Evolutionary conservation across 2,888 invertebrate species (phyloP).

Genomic region (Spodoptera littoralis): DNA sequence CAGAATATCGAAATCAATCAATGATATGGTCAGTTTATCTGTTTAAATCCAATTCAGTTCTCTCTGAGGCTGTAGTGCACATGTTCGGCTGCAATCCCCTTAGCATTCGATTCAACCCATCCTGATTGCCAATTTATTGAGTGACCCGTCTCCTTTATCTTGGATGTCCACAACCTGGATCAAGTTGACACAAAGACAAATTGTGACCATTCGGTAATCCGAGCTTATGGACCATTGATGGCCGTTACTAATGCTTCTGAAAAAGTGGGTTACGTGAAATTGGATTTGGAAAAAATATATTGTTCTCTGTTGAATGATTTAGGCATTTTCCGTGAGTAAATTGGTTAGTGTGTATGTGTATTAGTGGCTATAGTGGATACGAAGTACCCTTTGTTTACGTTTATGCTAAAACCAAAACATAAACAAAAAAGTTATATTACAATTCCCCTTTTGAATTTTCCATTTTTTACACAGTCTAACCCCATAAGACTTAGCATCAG

Average conservation of each 20-base stretch:
- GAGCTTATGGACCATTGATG: conserved; percentile 64
- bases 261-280: conserved; percentile 43
- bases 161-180: conserved; percentile 55
- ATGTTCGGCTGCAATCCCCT: conserved; percentile 38
- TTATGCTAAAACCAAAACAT: too few relatives aligned
- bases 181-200: conserved; percentile 68
- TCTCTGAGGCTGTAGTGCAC: conserved; percentile 19
- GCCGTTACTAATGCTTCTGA: conserved; percentile 55
- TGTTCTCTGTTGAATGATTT: background rate
- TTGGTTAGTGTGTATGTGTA: background rate
- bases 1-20: conserved; percentile 23
- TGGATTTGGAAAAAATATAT: conserved; percentile 25
- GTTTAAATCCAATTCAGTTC: conserved; percentile 40
- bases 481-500: too few relatives aligned
- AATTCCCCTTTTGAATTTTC: too few relatives aligned
- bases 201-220: conserved; percentile 66
- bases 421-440: too few relatives aligned
- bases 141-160: conserved; percentile 60
- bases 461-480: too few relatives aligned
- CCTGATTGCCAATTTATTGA: conserved; percentile 68
- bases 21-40: conserved; percentile 40
- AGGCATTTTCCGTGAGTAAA: background rate
- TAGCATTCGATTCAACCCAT: conserved; percentile 42
- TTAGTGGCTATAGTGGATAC: too few relatives aligned
- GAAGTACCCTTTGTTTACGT: too few relatives aligned